Evolutionary conservation across 2,797 vertebrate species (phyloP).

Genomic region (Myiotriccus ornatus): DNA sequence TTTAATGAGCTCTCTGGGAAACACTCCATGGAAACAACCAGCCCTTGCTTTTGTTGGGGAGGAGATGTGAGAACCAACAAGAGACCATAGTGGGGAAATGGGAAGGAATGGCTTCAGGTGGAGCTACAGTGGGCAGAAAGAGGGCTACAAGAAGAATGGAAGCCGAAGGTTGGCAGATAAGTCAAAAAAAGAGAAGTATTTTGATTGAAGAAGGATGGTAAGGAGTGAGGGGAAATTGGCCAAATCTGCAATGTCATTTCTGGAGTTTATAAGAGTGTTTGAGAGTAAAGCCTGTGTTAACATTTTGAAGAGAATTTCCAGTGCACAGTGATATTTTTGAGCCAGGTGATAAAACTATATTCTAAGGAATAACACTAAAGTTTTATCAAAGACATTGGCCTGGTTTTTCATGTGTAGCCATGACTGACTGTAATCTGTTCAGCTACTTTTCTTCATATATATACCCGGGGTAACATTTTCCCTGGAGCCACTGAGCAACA

Average conservation of each 20-base stretch:
- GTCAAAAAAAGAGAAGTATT: not conserved
- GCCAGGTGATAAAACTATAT: not conserved
- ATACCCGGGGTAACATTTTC: not conserved
- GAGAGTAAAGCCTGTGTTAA: not conserved
- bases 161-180: not conserved
- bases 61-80: not conserved
- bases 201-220: not conserved
- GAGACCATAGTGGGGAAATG: rapidly evolving
- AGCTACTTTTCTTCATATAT: not conserved
- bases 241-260: not conserved
- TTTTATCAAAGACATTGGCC: not conserved
- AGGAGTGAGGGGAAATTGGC: not conserved
- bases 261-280: not conserved
- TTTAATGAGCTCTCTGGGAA: not conserved
- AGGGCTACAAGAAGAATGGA: not conserved
- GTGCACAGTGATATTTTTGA: not conserved
- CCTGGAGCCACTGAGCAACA: not conserved
- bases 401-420: not conserved
- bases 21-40: not conserved
- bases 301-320: not conserved
- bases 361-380: not conserved
- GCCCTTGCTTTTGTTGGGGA: not conserved
- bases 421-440: not conserved
- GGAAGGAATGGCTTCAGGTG: not conserved
- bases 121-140: not conserved